Conservation (phyloP, 2,888 invertebrate species). For the Agrilus biguttatus region DNA sequence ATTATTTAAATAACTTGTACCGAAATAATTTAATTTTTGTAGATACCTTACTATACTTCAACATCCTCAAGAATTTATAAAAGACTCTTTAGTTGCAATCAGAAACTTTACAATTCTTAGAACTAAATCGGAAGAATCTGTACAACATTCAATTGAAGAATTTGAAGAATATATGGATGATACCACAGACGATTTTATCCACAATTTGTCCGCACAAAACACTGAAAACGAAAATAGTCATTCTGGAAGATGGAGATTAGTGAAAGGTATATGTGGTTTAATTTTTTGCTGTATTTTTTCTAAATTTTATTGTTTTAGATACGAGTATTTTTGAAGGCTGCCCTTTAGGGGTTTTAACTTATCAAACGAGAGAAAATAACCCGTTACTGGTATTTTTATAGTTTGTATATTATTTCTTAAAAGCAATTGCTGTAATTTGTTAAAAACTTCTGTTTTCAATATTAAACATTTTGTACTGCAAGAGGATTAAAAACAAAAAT, state of each 20-base stretch:
- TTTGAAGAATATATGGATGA: neutral
- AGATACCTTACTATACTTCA: no score
- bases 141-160: neutral
- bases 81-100: no score
- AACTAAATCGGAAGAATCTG: no score
- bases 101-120: no score
- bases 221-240: neutral
- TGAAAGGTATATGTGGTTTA: slow-evolving; percentile 8
- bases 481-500: no score
- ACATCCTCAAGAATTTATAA: no score
- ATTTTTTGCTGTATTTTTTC: neutral
- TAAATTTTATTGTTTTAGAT: slow-evolving; percentile 14
- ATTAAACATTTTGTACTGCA: no score
- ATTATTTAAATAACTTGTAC: neutral
- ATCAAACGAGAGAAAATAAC: slow-evolving; percentile 11
- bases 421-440: no score
- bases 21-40: no score
- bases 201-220: neutral
- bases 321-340: slow-evolving; percentile 13
- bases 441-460: no score
- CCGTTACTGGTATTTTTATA: neutral
- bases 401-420: no score
- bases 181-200: neutral
- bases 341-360: slow-evolving; percentile 18
- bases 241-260: slow-evolving; percentile 9